Evolutionary conservation across 2,797 vertebrate genomes (phyloP), one percentile per base, ranked within the genome.

Genomic region (Argentina silus): DNA sequence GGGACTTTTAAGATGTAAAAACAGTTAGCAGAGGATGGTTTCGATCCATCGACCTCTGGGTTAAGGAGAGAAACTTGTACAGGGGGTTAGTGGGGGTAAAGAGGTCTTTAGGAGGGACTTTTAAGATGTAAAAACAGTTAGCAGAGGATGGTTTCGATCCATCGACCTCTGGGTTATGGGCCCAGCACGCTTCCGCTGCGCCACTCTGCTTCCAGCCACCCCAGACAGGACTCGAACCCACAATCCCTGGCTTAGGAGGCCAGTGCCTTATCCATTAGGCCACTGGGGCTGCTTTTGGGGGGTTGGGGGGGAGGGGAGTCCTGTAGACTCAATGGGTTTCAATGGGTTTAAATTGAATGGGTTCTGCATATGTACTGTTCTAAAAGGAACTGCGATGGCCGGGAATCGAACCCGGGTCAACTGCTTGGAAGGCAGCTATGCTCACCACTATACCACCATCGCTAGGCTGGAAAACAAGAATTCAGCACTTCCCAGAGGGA

Each of bases 131-230:
- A 51, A 53, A 2, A 1, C 1, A 12, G 0, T 2, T 53, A 53
- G 50, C 50, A 53, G 50, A 53, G 50, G 90, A 92, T 92, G 90
- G 90, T 93, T 93, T 93, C 90, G 90, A 93, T 91, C 90, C 91
- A 93, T 93, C 91, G 89, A 93, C 92, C 92, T 93, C 91, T 94
- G 93, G 91, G 91, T 93, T 93, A 93, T 93, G 92, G 91, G 92
- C 90, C 93, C 92, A 94, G 92, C 92, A 94, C 91, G 90, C 92
- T 93, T 94, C 92, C 90, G 92, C 92, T 93, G 91, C 91, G 90
- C 92, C 92, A 93, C 92, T 93, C 93, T 93, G 92, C 90, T 91
- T 36, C 27, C 27, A 36, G 4, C 27, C 79, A 77, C 79, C 79
- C 67, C 75, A 81, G 79, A 81, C 70, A 75, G 79, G 79, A 77